Evolutionary conservation across 2,797 vertebrate species (phyloP), one percentile per base, ranked within the genome.

Genomic region (Apogon hyalosoma): DNA sequence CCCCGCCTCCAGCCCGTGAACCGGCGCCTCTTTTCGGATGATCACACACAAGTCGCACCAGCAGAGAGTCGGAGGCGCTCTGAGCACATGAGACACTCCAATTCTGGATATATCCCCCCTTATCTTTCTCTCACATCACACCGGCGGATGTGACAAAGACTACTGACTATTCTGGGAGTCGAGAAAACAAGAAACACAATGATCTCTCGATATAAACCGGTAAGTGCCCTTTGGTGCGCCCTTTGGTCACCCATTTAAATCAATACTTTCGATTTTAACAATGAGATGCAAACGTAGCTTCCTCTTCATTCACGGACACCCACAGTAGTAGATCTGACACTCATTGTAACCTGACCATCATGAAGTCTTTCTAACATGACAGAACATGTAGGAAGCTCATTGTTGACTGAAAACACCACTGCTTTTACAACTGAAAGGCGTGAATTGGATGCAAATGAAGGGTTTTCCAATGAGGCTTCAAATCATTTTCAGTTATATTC

Each of bases 201-300:
- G 93, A 85, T 90, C 66, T 82, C 93, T 50, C 88, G 90, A 18
- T 91, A 94, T 57, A 94, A 91, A 85, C 89, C 87, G 93, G 94
- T 94, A 88, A 88, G 92, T 77, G 72, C 42, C 15, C 14, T 43
- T 43, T 33, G 2, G 3, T 19, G 46, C 46, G 2, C 31, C 58
- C 68, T 68, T 58, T 56, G 79, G 4, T 46, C 50, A 11, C 54
- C 45, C 56, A 28, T 18, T 45, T 58, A 13, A 3, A 67, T 61
- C 58, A 6, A 40, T 46, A 19, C 56, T 68, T 39, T 19, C 43
- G 33, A 16, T 56, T 28, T 42, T 11, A 39, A 11, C 3, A 4
- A 7, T 1, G 9, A 13, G n/a, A 14, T 31, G 38, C 10, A 13
- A 8, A 36, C 7, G 33, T 46, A 2, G 16, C 13, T 11, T 40